Evolutionary conservation across 2,113 vertebrate species (phyloP).

Genomic region (Noturus placidus): DNA sequence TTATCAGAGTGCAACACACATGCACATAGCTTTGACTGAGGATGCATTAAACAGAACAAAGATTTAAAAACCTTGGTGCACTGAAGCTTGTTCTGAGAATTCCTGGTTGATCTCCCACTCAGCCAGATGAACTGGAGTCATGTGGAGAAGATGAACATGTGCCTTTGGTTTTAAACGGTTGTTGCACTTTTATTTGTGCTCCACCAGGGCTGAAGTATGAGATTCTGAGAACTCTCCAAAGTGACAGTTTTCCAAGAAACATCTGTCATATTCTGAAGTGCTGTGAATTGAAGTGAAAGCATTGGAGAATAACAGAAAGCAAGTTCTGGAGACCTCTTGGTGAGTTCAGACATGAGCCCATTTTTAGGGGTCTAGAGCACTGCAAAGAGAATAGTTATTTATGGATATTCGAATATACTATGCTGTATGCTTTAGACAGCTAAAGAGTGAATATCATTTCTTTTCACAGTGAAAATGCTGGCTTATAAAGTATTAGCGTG

Average conservation of each 20-base stretch:
- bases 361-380: background rate
- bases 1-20: background rate
- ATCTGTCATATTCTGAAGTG: conserved; percentile 13
- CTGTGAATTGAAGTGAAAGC: background rate
- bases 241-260: background rate
- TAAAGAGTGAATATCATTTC: background rate
- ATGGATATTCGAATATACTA: conserved; percentile 9
- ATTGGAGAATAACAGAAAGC: conserved; percentile 22
- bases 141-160: conserved; percentile 8
- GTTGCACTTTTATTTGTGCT: conserved; percentile 32
- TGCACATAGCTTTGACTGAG: conserved; percentile 10
- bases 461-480: conserved; percentile 7
- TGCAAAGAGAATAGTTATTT: conserved; percentile 29
- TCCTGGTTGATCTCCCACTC: conserved; percentile 34
- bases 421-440: background rate
- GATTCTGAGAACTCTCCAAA: conserved; percentile 22
- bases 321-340: conserved; percentile 1
- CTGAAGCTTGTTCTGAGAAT: conserved; percentile 30
- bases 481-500: conserved; percentile 32
- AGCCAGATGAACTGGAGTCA: background rate
- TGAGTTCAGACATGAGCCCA: conserved; percentile 25
- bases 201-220: background rate
- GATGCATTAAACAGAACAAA: conserved; percentile 34
- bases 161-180: background rate
- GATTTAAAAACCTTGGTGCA: conserved; percentile 12